Percentiles rank a stretch among this genome's conserved stretches.
phyloP scores from a whole-genome alignment of 2,888 invertebrate species.

The Agonopterix heracliana region DNA sequence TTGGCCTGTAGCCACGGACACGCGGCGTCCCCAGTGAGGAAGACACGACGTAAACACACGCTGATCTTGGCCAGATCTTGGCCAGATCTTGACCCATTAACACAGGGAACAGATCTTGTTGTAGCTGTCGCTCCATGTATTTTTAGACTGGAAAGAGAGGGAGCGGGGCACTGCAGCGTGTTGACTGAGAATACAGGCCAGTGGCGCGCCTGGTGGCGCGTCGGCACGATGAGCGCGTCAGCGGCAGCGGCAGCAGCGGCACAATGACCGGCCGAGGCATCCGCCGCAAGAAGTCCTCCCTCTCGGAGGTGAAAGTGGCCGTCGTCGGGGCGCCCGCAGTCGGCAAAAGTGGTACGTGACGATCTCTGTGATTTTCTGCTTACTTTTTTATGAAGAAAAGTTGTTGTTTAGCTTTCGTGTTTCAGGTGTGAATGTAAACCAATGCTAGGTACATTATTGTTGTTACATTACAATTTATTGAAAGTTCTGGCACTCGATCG shows the following conservation, averaged over 20 bases:
- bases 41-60: slow-evolving; percentile 59
- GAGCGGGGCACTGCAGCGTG: slow-evolving; percentile 24
- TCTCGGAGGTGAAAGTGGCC: slow-evolving; percentile 93
- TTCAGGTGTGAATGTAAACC: not conserved
- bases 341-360: slow-evolving; percentile 92
- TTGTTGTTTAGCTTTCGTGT: no score
- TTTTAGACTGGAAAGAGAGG: slow-evolving; percentile 53
- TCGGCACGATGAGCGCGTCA: slow-evolving; percentile 25
- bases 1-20: slow-evolving; percentile 33
- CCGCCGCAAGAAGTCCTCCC: slow-evolving; percentile 90
- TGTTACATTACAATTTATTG: no score
- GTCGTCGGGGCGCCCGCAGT: slow-evolving; percentile 93
- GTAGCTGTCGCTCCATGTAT: slow-evolving; percentile 67
- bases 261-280: slow-evolving; percentile 87
- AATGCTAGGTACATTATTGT: not conserved
- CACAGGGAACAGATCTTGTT: slow-evolving; percentile 53
- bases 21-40: slow-evolving; percentile 40
- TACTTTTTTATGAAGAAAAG: no score
- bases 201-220: not conserved
- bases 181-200: not conserved
- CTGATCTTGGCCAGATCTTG: slow-evolving; percentile 68
- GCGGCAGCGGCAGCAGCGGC: no score
- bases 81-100: slow-evolving; percentile 72
- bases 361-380: no score
- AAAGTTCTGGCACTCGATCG: no score